Conservation (phyloP, 2,797 vertebrate species). For the Ctenochaetus hawaiiensis region DNA sequence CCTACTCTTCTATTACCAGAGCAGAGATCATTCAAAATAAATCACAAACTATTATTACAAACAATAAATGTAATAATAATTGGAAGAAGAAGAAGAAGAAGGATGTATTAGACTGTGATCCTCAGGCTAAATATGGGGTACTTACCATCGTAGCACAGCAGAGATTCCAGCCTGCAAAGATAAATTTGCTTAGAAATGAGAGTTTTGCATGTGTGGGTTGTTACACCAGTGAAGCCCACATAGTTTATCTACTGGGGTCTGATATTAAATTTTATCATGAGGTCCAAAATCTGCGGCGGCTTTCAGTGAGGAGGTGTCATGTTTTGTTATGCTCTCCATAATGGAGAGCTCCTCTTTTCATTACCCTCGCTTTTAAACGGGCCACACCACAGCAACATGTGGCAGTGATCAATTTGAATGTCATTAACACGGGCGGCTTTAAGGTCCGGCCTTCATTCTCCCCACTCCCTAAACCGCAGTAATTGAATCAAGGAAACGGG, state of each 20-base stretch:
- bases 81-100: no score
- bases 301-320: slow-evolving; percentile 75
- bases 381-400: slow-evolving; percentile 73
- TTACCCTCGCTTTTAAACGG: slow-evolving; percentile 78
- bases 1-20: no score
- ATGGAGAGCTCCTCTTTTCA: slow-evolving; percentile 82
- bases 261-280: not conserved
- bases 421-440: slow-evolving; percentile 80
- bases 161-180: no score
- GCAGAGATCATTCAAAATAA: no score
- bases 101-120: no score
- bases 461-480: slow-evolving; percentile 73
- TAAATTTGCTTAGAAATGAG: no score
- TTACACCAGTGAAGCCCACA: not conserved
- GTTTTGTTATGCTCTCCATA: slow-evolving; percentile 80
- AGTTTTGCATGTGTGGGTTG: no score
- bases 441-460: slow-evolving; percentile 74
- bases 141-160: no score
- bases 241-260: not conserved
- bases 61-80: no score
- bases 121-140: no score
- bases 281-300: not conserved
- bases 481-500: slow-evolving; percentile 82
- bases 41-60: no score
- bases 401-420: slow-evolving; percentile 85